These are phyloP conservation scores for Deroptyus accipitrinus DNA, from an alignment of 2,113 vertebrate genomes.

Conservation along the genomic window DNA sequence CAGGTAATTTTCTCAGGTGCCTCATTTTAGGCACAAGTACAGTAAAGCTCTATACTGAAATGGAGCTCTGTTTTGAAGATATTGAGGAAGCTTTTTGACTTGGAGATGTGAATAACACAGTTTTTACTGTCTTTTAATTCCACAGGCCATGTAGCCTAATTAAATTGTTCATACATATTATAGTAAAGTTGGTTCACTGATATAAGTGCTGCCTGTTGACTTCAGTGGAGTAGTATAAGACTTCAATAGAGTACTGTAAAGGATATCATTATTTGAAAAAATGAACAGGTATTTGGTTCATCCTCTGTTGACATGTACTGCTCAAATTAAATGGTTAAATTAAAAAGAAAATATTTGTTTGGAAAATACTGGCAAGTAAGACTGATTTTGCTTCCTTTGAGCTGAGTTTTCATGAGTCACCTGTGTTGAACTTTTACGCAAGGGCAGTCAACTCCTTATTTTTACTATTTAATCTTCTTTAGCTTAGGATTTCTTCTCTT, in stretches of 20 bases:
- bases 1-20: neutral
- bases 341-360: neutral
- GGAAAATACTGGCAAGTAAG: neutral
- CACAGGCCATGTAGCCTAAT: neutral
- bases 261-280: neutral
- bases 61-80: neutral
- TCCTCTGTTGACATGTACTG: neutral
- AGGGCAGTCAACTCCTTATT: neutral
- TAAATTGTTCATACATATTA: neutral
- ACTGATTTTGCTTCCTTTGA: neutral
- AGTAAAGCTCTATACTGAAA: neutral
- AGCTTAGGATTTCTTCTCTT: neutral
- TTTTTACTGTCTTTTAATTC: neutral
- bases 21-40: neutral
- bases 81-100: fast-evolving
- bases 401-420: neutral
- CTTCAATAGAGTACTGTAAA: neutral
- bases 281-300: neutral
- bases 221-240: neutral
- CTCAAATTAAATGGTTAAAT: neutral
- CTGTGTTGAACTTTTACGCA: neutral
- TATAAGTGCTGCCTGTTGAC: neutral
- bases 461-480: neutral
- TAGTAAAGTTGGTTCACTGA: neutral
- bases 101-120: neutral